phyloP scores from a whole-genome alignment of 2,113 vertebrate species.

The Carassius carassius region DNA sequence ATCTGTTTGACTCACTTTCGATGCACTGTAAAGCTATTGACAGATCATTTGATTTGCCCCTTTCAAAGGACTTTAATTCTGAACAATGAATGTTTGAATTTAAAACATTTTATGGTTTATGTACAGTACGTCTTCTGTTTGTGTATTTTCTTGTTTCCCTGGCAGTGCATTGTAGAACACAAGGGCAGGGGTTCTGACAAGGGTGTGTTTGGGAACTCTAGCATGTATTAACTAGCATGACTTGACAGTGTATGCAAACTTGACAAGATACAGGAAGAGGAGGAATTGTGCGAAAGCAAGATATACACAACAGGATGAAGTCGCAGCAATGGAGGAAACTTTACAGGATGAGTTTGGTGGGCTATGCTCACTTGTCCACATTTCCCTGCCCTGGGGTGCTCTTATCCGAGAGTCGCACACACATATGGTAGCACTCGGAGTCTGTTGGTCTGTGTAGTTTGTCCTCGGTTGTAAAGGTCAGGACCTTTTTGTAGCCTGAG shows the following conservation, averaged over 20 bases:
- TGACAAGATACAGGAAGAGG: slow-evolving; percentile 49
- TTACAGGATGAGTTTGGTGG: slow-evolving; percentile 41
- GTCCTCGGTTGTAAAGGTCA: slow-evolving; percentile 44
- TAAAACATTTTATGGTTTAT: neutral
- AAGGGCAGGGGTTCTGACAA: neutral
- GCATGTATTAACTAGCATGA: neutral
- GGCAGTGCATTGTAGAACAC: neutral
- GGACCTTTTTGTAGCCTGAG: slow-evolving; percentile 49
- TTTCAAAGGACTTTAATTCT: slow-evolving; percentile 1
- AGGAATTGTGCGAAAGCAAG: slow-evolving; percentile 40
- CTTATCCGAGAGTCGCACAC: slow-evolving; percentile 26
- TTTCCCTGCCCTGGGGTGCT: slow-evolving; percentile 33
- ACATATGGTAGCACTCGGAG: slow-evolving; percentile 38
- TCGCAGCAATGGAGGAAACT: slow-evolving; percentile 49
- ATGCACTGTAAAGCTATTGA: neutral
- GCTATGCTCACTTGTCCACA: slow-evolving; percentile 20
- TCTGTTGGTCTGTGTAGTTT: slow-evolving; percentile 41
- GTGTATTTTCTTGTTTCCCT: neutral
- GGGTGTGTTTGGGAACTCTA: neutral
- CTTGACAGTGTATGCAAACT: slow-evolving; percentile 14
- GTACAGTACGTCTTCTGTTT: neutral
- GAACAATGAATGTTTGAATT: neutral
- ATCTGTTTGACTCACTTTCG: neutral
- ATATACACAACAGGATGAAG: slow-evolving; percentile 50
- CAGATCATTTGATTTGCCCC: neutral